Percentiles rank a stretch among this genome's conserved stretches.
phyloP scores from a whole-genome alignment of 30 jellyfish, hydroid and myxozoan species.

The Mastigias papua region DNA sequence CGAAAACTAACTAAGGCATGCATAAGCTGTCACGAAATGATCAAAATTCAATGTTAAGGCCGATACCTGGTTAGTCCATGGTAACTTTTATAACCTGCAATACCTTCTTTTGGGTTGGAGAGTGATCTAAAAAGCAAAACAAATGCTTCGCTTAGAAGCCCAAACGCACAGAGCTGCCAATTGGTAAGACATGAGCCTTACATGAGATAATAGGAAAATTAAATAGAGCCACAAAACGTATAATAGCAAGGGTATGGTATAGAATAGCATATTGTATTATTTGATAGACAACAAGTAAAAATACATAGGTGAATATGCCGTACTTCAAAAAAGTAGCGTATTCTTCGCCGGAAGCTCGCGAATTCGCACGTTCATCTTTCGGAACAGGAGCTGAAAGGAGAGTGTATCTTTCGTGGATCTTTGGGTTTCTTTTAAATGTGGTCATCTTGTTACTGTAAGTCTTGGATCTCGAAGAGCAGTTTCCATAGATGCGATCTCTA shows the following conservation, averaged over 20 bases:
- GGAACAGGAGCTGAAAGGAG: constrained; percentile 48
- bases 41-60: not conserved
- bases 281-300: not conserved
- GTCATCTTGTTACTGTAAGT: constrained; percentile 14
- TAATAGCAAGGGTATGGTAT: too few species aligned
- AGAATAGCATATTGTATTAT: too few species aligned
- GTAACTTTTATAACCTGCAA: not conserved
- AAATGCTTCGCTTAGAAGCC: too few species aligned
- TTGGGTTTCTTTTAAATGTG: constrained; percentile 48
- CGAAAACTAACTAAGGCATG: too few species aligned
- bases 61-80: not conserved
- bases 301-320: not conserved
- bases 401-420: constrained; percentile 59
- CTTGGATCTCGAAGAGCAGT: not conserved
- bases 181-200: too few species aligned
- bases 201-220: too few species aligned
- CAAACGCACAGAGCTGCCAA: too few species aligned
- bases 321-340: constrained; percentile 55
- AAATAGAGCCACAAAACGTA: too few species aligned
- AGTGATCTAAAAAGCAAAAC: not conserved
- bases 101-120: not conserved
- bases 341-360: constrained; percentile 22
- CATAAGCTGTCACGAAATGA: not conserved
- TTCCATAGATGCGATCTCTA: not conserved
- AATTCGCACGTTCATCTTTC: not conserved